These are phyloP conservation scores for Bufo bufo DNA, from an alignment of 2,113 vertebrate genomes.

Conservation along the genomic window DNA sequence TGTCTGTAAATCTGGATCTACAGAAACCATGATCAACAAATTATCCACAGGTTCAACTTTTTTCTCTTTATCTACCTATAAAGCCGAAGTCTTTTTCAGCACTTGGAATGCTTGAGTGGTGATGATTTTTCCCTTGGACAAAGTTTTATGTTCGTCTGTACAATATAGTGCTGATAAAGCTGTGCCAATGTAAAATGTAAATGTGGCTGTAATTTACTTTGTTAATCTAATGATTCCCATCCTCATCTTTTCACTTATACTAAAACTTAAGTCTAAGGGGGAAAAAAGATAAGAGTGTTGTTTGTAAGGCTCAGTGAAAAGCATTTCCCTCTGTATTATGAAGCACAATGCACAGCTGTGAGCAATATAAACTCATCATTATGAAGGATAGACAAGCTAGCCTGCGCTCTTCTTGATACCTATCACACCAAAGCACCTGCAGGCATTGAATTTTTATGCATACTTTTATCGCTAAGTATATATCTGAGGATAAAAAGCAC, in stretches of 20 bases:
- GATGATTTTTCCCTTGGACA: neutral
- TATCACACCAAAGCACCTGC: conserved; percentile 55
- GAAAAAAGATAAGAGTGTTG: neutral
- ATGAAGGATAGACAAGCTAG: conserved; percentile 32
- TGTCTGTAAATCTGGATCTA: neutral
- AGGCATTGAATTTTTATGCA: conserved; percentile 57
- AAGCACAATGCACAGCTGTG: conserved; percentile 55
- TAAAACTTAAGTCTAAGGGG: conserved; percentile 22
- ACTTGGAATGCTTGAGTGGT: neutral
- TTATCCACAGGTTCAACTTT: neutral
- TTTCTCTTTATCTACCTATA: neutral
- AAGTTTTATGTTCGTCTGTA: neutral
- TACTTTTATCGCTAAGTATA: conserved; percentile 55
- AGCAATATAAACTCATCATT: conserved; percentile 57
- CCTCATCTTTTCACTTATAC: conserved; percentile 35
- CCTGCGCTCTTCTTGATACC: conserved; percentile 44
- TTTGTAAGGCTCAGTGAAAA: conserved; percentile 38
- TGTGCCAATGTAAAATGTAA: neutral
- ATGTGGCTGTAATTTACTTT: conserved; percentile 19
- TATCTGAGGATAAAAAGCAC: conserved; percentile 54
- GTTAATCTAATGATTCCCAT: conserved; percentile 17
- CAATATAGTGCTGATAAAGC: neutral
- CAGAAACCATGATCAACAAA: neutral
- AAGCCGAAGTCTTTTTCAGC: neutral
- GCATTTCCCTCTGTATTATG: conserved; percentile 48